phyloP scores from a whole-genome alignment of 2,797 vertebrate genomes.

The Lacerta viridis region DNA sequence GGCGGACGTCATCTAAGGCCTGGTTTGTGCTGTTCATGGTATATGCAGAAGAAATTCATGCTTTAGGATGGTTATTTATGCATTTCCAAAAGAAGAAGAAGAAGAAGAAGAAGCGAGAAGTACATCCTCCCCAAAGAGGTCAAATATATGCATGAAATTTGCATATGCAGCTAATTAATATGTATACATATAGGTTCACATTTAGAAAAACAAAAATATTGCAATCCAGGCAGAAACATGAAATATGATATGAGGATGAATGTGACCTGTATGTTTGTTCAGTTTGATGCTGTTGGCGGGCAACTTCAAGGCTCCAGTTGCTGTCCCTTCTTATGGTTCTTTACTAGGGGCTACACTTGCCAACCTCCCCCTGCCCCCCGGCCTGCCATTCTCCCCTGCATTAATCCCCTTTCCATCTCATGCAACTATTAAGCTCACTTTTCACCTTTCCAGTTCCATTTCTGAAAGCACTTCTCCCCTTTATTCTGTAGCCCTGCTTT shows the following conservation, averaged over 20 bases:
- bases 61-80: neutral
- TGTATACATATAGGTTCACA: too few relatives aligned
- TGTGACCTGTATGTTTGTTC: neutral
- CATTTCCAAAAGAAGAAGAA: neutral
- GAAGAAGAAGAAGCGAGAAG: neutral
- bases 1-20: neutral
- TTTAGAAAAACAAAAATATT: neutral
- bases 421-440: too few relatives aligned
- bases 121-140: neutral
- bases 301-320: neutral
- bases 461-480: too few relatives aligned
- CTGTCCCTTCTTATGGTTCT: neutral
- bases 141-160: neutral
- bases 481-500: too few relatives aligned
- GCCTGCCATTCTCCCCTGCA: too few relatives aligned
- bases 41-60: neutral
- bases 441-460: too few relatives aligned
- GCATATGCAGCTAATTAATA: neutral
- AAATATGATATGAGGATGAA: neutral
- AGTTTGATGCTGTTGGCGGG: neutral
- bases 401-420: too few relatives aligned
- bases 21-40: neutral
- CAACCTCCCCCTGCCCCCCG: too few relatives aligned
- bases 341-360: neutral
- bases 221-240: neutral